Base-by-base conservation (phyloP, 2,113 vertebrate genomes). In the Hypomesus transpacificus region DNA sequence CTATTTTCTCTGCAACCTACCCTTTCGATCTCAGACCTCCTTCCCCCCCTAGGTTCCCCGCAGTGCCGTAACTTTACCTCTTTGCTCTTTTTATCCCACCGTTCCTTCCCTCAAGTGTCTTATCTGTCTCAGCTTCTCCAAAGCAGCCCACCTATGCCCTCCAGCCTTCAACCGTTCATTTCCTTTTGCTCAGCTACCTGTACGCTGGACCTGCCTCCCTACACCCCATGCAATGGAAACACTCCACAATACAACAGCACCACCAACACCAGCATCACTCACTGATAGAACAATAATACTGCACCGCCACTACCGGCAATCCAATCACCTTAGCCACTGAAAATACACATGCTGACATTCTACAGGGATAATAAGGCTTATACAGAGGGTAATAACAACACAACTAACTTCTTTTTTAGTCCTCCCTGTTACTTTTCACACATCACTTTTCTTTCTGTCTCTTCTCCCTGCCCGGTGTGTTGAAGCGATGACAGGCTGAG, bases 151-250 rank as follows among this genome's bases (percentile, higher is more conserved):
- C 80, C 75, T 71, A 63, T 84, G 75, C 71, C 81, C 75, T 80
- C 24, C 51, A 71, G 60, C 69, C 70, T 77, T 50, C 76, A 69
- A 79, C 75, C 81, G 82, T 81, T 85, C 84, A 87, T 84, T 84
- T 86, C 64, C 68, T 81, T 62, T 69, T 18, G 50, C 64, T 52
- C 60, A 26, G 1, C 4, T 22, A 24, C 39, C 34, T 58, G 63
- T 70, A 70, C 76, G 73, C 61, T 70, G 57, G 20, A 1, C 63
- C 28, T 14, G 20, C 67, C 71, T 61, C 26, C 50, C 39, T 22
- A 60, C 75, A 77, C 46, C 26, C 68, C n/a, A 46, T 66, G 80
- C 66, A 68, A 64, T 66, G 82, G 73, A 14, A 80, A 54, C 72
- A 57, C 2, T 26, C 18, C 26, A 9, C 17, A 71, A 28, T 66